These are phyloP conservation scores for Streblospio benedicti DNA, from an alignment of 1,140 invertebrate genomes.

Conservation along the genomic window DNA sequence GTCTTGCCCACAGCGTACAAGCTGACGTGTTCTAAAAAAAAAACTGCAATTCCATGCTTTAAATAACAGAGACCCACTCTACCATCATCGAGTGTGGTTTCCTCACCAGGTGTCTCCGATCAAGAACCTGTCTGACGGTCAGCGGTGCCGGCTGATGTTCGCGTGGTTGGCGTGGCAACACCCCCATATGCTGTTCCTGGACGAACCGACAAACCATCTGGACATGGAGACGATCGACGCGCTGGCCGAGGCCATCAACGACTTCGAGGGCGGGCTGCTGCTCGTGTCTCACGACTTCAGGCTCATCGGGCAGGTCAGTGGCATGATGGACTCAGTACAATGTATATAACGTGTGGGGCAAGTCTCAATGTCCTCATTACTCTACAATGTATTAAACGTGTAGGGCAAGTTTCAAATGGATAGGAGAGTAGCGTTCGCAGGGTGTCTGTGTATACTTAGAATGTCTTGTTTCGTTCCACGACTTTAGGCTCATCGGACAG, in stretches of 20 bases:
- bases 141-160: constrained; percentile 95
- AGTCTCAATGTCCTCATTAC: background rate
- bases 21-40: too few species aligned
- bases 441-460: background rate
- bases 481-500: background rate
- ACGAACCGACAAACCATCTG: constrained; percentile 98
- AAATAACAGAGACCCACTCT: too few species aligned
- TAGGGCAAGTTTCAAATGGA: background rate
- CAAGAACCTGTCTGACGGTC: constrained; percentile 93
- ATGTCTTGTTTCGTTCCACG: background rate
- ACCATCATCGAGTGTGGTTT: too few species aligned
- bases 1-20: too few species aligned
- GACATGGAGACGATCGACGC: constrained; percentile 99
- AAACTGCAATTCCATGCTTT: too few species aligned
- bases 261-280: constrained; percentile 96
- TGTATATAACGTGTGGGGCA: too few species aligned
- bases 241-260: constrained; percentile 91
- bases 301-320: constrained; percentile 86
- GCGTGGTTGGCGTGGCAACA: constrained; percentile 92
- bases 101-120: constrained; percentile 80
- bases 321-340: background rate
- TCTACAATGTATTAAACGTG: background rate
- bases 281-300: constrained; percentile 96
- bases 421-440: background rate
- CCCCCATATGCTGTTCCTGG: constrained; percentile 85